Conservation (phyloP, 2,113 vertebrate species). For the Nesogale talazaci region DNA sequence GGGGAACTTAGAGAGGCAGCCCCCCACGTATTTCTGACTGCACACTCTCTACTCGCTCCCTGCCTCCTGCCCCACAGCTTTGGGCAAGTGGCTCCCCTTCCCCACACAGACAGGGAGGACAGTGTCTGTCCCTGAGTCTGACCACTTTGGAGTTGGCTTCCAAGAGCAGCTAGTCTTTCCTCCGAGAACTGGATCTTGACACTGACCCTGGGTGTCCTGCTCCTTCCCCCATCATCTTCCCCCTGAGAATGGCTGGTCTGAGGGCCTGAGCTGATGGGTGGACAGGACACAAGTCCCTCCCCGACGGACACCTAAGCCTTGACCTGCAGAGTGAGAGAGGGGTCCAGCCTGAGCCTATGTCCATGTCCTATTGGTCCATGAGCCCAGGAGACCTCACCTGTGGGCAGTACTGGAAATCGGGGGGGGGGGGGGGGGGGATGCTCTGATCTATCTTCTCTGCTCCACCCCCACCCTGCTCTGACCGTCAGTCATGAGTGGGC, state of each 20-base stretch:
- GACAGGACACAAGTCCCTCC: not conserved
- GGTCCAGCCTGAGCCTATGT: not conserved
- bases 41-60: not conserved
- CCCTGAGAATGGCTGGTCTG: not conserved
- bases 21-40: not conserved
- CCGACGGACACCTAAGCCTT: not conserved
- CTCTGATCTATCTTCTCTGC: not conserved
- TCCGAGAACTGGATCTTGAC: not conserved
- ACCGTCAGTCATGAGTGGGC: no score
- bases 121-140: not conserved
- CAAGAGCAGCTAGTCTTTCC: not conserved
- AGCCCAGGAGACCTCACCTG: not conserved
- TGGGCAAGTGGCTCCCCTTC: not conserved
- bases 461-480: not conserved
- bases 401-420: not conserved
- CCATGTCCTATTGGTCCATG: not conserved
- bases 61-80: not conserved
- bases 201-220: not conserved
- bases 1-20: not conserved
- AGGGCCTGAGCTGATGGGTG: not conserved
- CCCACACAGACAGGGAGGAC: not conserved
- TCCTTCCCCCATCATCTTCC: not conserved
- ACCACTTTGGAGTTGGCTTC: not conserved
- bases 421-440: rapidly evolving
- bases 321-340: not conserved